Base-by-base conservation (phyloP, 2,797 vertebrate species). In the Parauchenoglanis punctatus region DNA sequence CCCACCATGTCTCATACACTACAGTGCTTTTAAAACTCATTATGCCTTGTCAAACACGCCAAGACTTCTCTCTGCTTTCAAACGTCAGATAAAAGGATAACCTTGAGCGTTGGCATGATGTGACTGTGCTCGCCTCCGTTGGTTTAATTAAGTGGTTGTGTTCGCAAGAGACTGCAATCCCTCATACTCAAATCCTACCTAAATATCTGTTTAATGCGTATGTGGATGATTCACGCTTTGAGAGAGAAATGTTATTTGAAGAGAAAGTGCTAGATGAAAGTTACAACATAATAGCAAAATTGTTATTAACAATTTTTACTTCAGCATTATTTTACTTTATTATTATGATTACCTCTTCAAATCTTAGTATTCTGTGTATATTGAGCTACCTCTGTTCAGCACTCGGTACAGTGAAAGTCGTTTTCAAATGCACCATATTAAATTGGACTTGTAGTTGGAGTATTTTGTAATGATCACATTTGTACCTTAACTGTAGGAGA, bases 11-110 rank as follows among this genome's bases (percentile, higher is more conserved):
- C 59, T 78, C 70, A 73, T 52, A 81, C 67, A 35, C 78, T 72
- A 65, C 18, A 35, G 63, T 15, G 56, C 83, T 87, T 89, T 91
- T 83, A 59, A 84, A 89, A 85, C 90, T 91, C 90, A 93, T 91
- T 90, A 94, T 91, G 88, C 86, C 88, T 63, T 10, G 85, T 89
- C 92, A 87, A 84, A 92, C 88, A 92, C 89, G 90, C 78, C 90
- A 89, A 63, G 87, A 89, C 91, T 89, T 88, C 82, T 91, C 90
- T 92, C 89, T 89, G 86, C 84, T 91, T 92, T 92, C 89, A 89
- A 80, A 91, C 88, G 85, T 88, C 89, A 92, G 93, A 93, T 84
- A 93, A 94, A 94, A 88, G 90, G 89, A 84, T 88, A 94, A 94
- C 94, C 94, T 93, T 93, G 93, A 94, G 92, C 80, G 70, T 81